Base-by-base conservation (phyloP, 2,113 vertebrate genomes). In the Cottus gobio region DNA sequence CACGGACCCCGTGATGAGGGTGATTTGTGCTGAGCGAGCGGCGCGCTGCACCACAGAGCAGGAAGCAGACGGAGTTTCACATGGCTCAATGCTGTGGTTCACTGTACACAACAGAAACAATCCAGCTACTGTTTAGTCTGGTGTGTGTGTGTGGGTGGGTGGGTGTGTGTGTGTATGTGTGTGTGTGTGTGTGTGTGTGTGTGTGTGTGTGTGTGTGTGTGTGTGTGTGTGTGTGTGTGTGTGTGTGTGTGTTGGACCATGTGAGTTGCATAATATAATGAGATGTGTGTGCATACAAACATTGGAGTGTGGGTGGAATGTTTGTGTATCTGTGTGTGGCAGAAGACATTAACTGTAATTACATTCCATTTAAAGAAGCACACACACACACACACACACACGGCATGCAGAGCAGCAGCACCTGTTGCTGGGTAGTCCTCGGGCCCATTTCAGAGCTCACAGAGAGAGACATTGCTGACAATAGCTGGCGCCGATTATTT, bases 381-480 rank as follows among this genome's bases (percentile, higher is more conserved):
- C 34, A n/a, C 34, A 42, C 28, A 63, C 39, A 70, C 15, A 30
- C 26, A 50, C 39, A 30, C 22, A 58, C 61, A 50, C 54, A 24
- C 46, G 31, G 26, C n/a, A n/a, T n/a, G n/a, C n/a, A 39, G 11
- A 9, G 0, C 42, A 64, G 67, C 67, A 81, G 65, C 89, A 93
- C 89, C 86, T 92, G 86, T 90, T 90, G 88, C 85, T 4, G 5
- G 37, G 71, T 34, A 42, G 18, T 61, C 13, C 61, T 61, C 69
- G n/a, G n/a, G n/a, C n/a, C n/a, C 71, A 56, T 46, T 62, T 18
- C 28, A 44, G 36, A 37, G 37, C 68, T 24, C 50, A n/a, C 60
- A 70, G 79, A 89, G 42, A 74, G 77, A 77, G 58, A 56, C 57
- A 84, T 85, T 79, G 13, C 71, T n/a, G 16, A 90, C 89, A 91